Percentiles rank a stretch among this genome's conserved stretches.
phyloP scores from a whole-genome alignment of 2,888 invertebrate species.

The Rhaphigaster nebulosa region DNA sequence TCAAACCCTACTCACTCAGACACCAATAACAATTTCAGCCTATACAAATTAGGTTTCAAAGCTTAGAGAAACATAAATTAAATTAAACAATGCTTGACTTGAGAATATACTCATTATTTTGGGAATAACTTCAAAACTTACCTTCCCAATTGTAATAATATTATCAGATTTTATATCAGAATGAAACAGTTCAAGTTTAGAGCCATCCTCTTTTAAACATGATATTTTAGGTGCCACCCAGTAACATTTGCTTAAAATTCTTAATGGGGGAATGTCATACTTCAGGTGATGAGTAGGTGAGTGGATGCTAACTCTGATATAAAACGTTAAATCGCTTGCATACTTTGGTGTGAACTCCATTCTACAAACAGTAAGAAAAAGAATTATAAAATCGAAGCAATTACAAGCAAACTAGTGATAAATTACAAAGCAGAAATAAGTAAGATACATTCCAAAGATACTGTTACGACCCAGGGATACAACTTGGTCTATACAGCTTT shows the following conservation, averaged over 20 bases:
- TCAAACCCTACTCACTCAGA: no score
- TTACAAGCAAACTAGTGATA: background rate
- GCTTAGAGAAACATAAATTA: background rate
- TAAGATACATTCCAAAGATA: background rate
- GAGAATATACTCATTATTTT: background rate
- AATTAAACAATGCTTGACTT: background rate
- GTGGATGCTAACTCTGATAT: background rate
- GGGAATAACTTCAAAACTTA: background rate
- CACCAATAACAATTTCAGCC: no score
- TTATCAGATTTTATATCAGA: conserved; percentile 8
- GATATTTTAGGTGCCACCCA: background rate
- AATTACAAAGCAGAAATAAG: background rate
- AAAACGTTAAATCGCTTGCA: background rate
- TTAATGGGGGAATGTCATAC: conserved; percentile 3
- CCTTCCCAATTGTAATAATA: conserved; percentile 28
- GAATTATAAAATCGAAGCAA: no score
- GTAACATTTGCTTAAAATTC: conserved; percentile 10
- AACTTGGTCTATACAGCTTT: background rate
- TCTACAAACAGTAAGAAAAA: background rate
- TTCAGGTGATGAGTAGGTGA: background rate
- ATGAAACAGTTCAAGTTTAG: background rate
- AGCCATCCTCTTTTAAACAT: conserved; percentile 41
- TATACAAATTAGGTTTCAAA: no score
- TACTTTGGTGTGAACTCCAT: background rate
- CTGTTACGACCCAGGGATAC: background rate